Conservation (phyloP, 2,888 invertebrate species). For the Euzetes globulus region DNA sequence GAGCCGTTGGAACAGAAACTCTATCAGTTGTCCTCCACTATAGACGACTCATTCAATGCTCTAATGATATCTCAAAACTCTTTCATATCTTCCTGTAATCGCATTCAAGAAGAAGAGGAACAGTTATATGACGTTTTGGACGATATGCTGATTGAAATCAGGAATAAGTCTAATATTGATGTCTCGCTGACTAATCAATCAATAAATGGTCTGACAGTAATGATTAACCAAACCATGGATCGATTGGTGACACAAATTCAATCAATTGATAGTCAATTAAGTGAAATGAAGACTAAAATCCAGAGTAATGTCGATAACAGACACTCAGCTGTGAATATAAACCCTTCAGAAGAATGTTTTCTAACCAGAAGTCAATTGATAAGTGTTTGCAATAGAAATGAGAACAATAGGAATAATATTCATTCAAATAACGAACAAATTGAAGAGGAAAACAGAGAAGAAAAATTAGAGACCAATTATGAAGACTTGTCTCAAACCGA, state of each 20-base stretch:
- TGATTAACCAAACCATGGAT: conserved; percentile 34
- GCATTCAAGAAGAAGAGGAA: conserved; percentile 60
- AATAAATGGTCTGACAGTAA: conserved; percentile 26
- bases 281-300: conserved; percentile 6
- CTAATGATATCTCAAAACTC: conserved; percentile 57
- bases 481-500: conserved; percentile 4
- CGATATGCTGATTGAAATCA: conserved; percentile 57
- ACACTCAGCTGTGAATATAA: neutral
- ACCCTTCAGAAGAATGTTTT: conserved; percentile 16
- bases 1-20: conserved; percentile 39
- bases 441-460: neutral
- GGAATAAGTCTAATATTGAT: conserved; percentile 53
- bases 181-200: conserved; percentile 33
- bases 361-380: conserved; percentile 10
- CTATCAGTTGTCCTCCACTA: conserved; percentile 39
- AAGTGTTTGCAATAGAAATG: conserved; percentile 7
- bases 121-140: conserved; percentile 58
- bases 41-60: conserved; percentile 44
- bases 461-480: neutral
- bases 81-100: conserved; percentile 60
- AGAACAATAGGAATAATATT: neutral
- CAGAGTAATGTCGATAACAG: neutral
- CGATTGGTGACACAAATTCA: conserved; percentile 33
- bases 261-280: conserved; percentile 14
- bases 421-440: neutral